A percentile compares a stretch with the other conserved stretches of the same genome.
Conservation (phyloP, 1,140 invertebrate genomes). For the Neoseiulus cucumeris region DNA sequence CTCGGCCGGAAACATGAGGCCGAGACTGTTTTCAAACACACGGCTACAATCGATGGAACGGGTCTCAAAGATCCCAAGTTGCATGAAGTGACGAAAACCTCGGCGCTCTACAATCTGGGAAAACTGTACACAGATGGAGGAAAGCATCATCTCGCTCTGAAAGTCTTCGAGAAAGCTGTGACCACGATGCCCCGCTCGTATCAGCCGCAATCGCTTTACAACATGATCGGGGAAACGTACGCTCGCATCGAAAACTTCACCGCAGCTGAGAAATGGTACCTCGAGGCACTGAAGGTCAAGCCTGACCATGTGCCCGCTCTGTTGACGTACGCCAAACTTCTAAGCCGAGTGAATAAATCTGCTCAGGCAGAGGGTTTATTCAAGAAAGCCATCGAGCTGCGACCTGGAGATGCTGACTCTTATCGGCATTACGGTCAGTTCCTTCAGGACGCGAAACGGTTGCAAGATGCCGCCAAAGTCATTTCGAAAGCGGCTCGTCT, state of each 20-base stretch:
- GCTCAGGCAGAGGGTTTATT: slow-evolving; percentile 75
- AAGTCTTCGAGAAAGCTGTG: slow-evolving; percentile 67
- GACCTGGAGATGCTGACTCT: slow-evolving; percentile 56
- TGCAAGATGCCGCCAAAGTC: slow-evolving; percentile 56
- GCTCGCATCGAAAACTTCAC: slow-evolving; percentile 51
- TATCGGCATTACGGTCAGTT: slow-evolving; percentile 75
- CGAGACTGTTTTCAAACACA: slow-evolving; percentile 51
- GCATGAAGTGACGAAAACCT: slow-evolving; percentile 70
- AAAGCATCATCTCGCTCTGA: slow-evolving; percentile 47
- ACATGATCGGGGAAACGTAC: slow-evolving; percentile 64
- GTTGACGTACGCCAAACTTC: slow-evolving; percentile 69
- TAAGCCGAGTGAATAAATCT: slow-evolving; percentile 58
- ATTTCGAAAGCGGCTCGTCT: slow-evolving; percentile 51
- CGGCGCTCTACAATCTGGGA: slow-evolving; percentile 73
- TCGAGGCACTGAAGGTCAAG: slow-evolving; percentile 52
- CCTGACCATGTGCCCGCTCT: slow-evolving; percentile 70
- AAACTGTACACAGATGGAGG: slow-evolving; percentile 69
- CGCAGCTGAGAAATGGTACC: slow-evolving; percentile 62
- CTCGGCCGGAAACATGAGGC: slow-evolving; percentile 62
- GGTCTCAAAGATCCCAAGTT: slow-evolving; percentile 67
- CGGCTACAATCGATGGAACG: slow-evolving; percentile 57
- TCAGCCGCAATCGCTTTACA: slow-evolving; percentile 55
- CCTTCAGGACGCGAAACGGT: slow-evolving; percentile 47
- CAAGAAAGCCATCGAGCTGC: slow-evolving; percentile 53
- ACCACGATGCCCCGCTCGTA: slow-evolving; percentile 55